Evolutionary conservation across 2,113 vertebrate genomes (phyloP), one percentile per base, ranked within the genome.

Genomic region (Gobio gobio): DNA sequence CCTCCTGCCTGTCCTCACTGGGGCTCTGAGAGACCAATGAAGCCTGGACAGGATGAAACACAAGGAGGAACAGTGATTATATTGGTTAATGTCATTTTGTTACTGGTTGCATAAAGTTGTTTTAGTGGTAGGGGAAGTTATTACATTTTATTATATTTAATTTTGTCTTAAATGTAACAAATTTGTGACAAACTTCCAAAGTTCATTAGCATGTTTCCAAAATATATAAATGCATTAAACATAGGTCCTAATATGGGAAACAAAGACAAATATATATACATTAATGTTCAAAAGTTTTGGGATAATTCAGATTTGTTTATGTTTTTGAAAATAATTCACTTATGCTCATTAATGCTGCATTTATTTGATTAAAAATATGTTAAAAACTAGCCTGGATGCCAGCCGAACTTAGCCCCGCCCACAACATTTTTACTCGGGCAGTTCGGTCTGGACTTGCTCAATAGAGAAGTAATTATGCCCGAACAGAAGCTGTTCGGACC

Each of bases 21-120:
- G 91, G 91, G 87, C 91, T 94, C 87, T 93, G 92, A 1, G 92
- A 91, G 36, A 90, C 88, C 40, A 89, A 85, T 29, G 86, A 86
- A 12, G 79, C 87, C 93, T 94, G 85, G 3, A 89, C 24, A 54
- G 14, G 33, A 6, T 8, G 10, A 54, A 68, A 74, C 45, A 61
- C 2, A 68, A 75, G 5, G 49, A 51, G 49, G 58, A 26, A 26
- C 54, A 43, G 40, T 10, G 29, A 10, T 36, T 10, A 40, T 10
- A 20, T 40, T 40, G 33, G 64, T 68, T 68, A 68, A 68, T 72
- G 68, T 5, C 6, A 12, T 5, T 22, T 70, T 70, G 36, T 70
- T 20, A 33, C 33, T 40, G 18, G 33, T 40, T 40, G 9, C 18
- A 22, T 70, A 10, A 10, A 40, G 9, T 40, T 68, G 64, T 12